Evolutionary conservation across 2,113 vertebrate species (phyloP), one percentile per base, ranked within the genome.

Genomic region (Solea senegalensis): DNA sequence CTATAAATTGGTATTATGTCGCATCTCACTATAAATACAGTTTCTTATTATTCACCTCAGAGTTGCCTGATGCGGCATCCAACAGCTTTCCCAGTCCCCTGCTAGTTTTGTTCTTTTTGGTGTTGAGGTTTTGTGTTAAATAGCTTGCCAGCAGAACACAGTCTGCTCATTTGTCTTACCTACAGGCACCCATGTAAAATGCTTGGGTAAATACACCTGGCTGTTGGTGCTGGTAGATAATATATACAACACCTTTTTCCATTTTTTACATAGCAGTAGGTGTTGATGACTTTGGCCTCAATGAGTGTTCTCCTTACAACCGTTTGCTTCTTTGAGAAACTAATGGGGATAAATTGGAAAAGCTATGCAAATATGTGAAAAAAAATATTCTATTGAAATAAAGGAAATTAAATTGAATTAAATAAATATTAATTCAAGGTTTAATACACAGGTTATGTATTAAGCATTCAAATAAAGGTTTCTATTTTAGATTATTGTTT

Each of bases 201-300:
- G 49, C 55, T 67, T 34, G 10, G 0, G 21, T 58, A 65, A 75
- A 66, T 77, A 81, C 85, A 88, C 82, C 78, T 88, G 81, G 78
- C 63, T 58, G 21, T 21, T 21, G 40, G 48, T 59, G 69, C 65
- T 65, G 41, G 27, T 67, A 52, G 74, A 44, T 84, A 86, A 84
- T 86, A 78, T 66, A 87, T 80, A 76, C 61, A 50, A 48, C 72
- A 74, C 26, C 72, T 62, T 62, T 48, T 74, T 72, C 45, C 69
- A 85, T 88, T 79, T 79, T 75, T 88, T 69, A 84, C 73, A 51
- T 53, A 73, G 79, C 71, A 73, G 34, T 73, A 67, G 66, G 69
- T 76, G 76, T 69, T 80, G 82, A 89, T 89, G 79, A 86, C 71
- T 54, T 74, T 72, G 56, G 44, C 61, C 70, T 76, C 66, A 62